A percentile compares a stretch with the other conserved stretches of the same genome.
Conservation (phyloP, 1,140 invertebrate species). For the Solen grandis region DNA sequence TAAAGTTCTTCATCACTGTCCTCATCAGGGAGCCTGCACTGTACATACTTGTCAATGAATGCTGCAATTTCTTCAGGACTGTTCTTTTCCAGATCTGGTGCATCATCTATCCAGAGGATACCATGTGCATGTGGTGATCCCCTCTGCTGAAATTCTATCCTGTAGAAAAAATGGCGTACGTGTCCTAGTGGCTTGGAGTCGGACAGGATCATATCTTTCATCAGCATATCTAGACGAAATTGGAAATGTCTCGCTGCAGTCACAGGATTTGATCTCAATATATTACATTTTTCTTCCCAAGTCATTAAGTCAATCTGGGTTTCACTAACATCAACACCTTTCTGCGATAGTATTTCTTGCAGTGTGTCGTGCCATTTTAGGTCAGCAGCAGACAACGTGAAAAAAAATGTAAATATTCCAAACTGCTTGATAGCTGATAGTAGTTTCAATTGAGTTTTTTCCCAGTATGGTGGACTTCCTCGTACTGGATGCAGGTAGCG, state of each 20-base stretch:
- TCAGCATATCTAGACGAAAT: not conserved
- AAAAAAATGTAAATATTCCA: conserved; percentile 22
- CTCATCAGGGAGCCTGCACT: not conserved
- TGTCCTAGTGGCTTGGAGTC: not conserved
- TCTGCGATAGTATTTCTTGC: conserved; percentile 8
- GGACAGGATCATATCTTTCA: not conserved
- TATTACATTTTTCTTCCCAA: conserved; percentile 30
- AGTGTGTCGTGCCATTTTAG: conserved; percentile 19
- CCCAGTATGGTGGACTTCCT: conserved; percentile 21
- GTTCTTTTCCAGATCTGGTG: not conserved
- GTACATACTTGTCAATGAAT: conserved; percentile 23
- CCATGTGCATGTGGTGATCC: not conserved
- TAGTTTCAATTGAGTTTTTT: conserved; percentile 25
- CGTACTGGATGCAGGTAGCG: conserved; percentile 15
- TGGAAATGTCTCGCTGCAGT: conserved; percentile 2
- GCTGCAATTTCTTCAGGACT: not conserved
- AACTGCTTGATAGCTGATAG: conserved; percentile 27
- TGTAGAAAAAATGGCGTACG: not conserved
- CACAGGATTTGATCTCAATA: conserved; percentile 13
- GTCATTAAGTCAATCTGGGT: not conserved
- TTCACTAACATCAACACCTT: conserved; percentile 2
- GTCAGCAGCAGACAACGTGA: conserved; percentile 25
- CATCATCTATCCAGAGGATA: not conserved
- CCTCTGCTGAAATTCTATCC: not conserved
- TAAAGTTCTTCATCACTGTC: not conserved